These are phyloP conservation scores for Lepidotrigona ventralis DNA, from an alignment of 1,140 invertebrate species.

Conservation along the genomic window DNA sequence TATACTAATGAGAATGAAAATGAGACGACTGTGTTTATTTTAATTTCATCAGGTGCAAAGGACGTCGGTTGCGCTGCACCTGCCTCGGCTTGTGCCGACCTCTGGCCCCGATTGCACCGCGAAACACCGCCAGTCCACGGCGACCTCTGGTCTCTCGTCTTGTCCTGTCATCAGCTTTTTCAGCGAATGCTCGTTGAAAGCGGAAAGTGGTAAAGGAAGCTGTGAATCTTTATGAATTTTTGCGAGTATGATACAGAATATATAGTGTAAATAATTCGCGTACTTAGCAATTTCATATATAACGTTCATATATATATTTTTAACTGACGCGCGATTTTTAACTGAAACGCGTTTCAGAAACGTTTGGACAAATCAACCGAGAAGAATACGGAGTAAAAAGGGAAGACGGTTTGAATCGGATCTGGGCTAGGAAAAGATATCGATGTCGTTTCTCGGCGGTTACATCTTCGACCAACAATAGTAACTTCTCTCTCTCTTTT, in stretches of 20 bases:
- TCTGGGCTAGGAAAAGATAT: slow-evolving; percentile 51
- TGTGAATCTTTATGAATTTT: too few relatives aligned
- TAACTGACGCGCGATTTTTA: too few relatives aligned
- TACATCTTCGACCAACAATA: neutral
- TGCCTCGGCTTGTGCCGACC: slow-evolving; percentile 43
- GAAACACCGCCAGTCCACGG: neutral
- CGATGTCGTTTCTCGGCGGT: slow-evolving; percentile 28
- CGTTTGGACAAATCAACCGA: neutral
- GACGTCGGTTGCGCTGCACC: slow-evolving; percentile 57
- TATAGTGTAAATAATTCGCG: too few relatives aligned
- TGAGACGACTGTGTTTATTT: slow-evolving; percentile 78
- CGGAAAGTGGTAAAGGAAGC: too few relatives aligned
- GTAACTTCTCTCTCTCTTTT: neutral
- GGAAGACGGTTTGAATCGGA: slow-evolving; percentile 65
- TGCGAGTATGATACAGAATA: too few relatives aligned
- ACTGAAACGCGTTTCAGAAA: too few relatives aligned
- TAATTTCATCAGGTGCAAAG: slow-evolving; percentile 78
- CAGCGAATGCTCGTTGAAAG: too few relatives aligned
- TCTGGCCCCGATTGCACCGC: neutral
- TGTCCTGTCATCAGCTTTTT: neutral
- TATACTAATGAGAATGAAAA: slow-evolving; percentile 79
- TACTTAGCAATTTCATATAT: too few relatives aligned
- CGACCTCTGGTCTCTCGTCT: neutral
- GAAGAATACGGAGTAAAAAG: neutral
- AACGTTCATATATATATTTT: too few relatives aligned